Percentiles rank a stretch among this genome's conserved stretches.
Evolutionary conservation across 2,113 vertebrate species (phyloP).

Genomic region (Tonatia bakeri): DNA sequence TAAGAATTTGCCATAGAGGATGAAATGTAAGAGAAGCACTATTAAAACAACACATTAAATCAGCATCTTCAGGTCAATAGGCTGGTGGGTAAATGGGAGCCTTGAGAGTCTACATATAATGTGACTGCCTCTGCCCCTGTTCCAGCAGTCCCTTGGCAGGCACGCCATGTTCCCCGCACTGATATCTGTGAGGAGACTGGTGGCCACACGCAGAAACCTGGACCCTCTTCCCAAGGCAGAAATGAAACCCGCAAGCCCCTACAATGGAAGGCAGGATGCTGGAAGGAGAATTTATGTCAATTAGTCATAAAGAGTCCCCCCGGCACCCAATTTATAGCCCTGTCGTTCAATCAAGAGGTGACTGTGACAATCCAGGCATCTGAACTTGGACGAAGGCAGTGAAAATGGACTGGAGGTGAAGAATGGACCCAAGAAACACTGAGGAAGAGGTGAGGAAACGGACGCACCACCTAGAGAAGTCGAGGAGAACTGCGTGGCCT

Average conservation of each 20-base stretch:
- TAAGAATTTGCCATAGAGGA: conserved; percentile 62
- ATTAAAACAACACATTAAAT: conserved; percentile 55
- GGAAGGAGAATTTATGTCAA: conserved; percentile 30
- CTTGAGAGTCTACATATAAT: background rate
- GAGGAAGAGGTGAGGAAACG: background rate
- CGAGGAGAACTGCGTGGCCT: background rate
- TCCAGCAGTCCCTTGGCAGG: background rate
- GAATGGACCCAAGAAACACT: background rate
- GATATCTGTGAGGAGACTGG: background rate
- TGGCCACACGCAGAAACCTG: background rate
- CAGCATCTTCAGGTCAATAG: conserved; percentile 30
- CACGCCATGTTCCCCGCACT: background rate
- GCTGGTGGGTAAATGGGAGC: background rate
- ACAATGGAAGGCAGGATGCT: background rate
- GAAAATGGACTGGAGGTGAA: conserved; percentile 36
- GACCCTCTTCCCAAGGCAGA: background rate
- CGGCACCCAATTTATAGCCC: conserved; percentile 22
- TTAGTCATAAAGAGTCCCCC: background rate
- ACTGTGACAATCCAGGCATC: conserved; percentile 23
- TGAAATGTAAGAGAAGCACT: conserved; percentile 59
- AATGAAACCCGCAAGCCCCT: background rate
- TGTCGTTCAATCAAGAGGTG: background rate
- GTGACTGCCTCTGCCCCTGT: background rate
- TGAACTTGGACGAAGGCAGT: conserved; percentile 21
- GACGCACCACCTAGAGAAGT: background rate